phyloP scores from a whole-genome alignment of 2,113 vertebrate species.

The Paramormyrops kingsleyae region DNA sequence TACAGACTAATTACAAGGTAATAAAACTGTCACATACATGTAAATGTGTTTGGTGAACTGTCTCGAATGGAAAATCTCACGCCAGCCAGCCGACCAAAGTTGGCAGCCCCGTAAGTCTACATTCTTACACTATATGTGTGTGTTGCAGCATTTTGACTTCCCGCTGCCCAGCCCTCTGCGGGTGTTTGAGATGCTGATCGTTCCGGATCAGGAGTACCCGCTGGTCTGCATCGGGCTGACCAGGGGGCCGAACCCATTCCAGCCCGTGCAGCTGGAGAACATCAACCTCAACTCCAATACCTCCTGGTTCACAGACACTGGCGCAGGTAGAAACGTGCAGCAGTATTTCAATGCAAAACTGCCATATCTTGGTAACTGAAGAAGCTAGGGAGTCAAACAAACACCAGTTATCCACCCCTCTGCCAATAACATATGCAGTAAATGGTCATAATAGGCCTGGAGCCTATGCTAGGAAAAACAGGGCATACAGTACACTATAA shows the following conservation, averaged over 20 bases:
- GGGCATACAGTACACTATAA: neutral
- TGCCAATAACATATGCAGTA: neutral
- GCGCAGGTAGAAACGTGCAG: constrained; percentile 49
- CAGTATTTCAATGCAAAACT: neutral
- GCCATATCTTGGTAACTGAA: neutral
- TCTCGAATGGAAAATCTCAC: no score
- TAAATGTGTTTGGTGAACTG: no score
- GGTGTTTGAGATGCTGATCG: constrained; percentile 72
- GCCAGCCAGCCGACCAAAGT: no score
- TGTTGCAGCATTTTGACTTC: constrained; percentile 74
- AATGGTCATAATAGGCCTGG: neutral
- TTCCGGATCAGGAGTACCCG: constrained; percentile 72
- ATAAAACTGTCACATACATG: no score
- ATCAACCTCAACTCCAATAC: constrained; percentile 83
- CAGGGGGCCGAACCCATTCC: constrained; percentile 33
- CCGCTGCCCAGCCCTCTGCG: constrained; percentile 71
- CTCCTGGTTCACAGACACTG: constrained; percentile 73
- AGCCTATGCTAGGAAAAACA: neutral
- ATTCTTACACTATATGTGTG: neutral
- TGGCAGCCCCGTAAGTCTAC: neutral
- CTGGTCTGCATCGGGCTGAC: constrained; percentile 72
- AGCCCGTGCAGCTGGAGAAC: constrained; percentile 63
- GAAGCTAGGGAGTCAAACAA: neutral
- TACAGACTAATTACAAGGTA: no score
- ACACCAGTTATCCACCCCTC: neutral